Evolutionary conservation across 2,888 invertebrate species (phyloP).

Genomic region (Epistrophe grossulariae): DNA sequence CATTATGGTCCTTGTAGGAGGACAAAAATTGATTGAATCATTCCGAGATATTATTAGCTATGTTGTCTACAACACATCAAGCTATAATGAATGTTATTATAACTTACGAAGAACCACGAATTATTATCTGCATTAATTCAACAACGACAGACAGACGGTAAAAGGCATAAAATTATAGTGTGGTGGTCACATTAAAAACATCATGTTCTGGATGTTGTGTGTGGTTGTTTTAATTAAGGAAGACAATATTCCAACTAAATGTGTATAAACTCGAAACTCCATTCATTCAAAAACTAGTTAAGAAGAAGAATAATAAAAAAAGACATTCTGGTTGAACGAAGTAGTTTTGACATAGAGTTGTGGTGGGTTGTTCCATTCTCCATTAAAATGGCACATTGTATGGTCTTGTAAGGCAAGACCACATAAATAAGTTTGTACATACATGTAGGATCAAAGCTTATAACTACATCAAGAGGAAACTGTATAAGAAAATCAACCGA

Average conservation of each 20-base stretch:
- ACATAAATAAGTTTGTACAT: neutral
- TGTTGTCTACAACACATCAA: conserved; percentile 1
- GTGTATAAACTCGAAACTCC: neutral
- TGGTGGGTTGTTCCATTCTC: neutral
- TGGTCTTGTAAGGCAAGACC: neutral
- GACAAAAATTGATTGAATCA: conserved; percentile 17
- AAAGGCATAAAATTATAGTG: neutral
- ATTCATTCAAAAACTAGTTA: conserved; percentile 22
- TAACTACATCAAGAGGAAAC: neutral
- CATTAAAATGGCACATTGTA: conserved; percentile 3
- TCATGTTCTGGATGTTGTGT: conserved; percentile 3
- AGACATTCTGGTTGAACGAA: neutral
- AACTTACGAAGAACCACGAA: neutral
- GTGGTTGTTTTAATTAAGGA: conserved; percentile 22
- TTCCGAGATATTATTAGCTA: neutral
- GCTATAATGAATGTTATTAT: neutral
- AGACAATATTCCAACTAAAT: neutral
- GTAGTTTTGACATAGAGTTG: neutral
- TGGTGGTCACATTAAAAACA: conserved; percentile 19
- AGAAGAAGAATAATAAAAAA: neutral
- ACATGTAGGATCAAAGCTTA: neutral
- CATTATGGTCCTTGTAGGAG: neutral
- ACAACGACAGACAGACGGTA: neutral
- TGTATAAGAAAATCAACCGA: neutral
- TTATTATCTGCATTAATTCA: conserved; percentile 20